Evolutionary conservation across 2,888 invertebrate species (phyloP), one percentile per base, ranked within the genome.

Genomic region (Notodonta ziczac): DNA sequence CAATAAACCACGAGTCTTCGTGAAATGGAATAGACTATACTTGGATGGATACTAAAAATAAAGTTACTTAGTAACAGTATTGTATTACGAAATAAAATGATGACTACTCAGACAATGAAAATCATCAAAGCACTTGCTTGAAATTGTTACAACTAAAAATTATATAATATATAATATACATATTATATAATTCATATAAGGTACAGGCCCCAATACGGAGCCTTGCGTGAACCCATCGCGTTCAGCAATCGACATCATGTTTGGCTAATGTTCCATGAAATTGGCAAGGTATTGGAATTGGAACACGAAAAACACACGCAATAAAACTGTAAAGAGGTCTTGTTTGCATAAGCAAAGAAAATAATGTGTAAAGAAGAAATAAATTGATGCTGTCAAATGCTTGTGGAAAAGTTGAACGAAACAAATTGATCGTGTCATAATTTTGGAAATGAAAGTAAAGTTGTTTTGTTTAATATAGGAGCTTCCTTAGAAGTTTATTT

Each of bases 211-310:
- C 35, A 62, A 57, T 57, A 58, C 62, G 57, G 46, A 44, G 24
- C 54, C 61, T 72, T 70, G 65, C 62, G 64, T 14, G 59, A 69
- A 65, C 62, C 63, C 63, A 70, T 65, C 51, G 52, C 55, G 57
- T 65, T 73, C 64, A 24, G 52, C 58, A 73, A 61, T 61, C 72
- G 60, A 74, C 77, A 74, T 76, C 24, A 68, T 76, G 77, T 71
- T 70, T 68, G 72, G 69, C 70, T 73, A 78, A 78, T 75, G 78
- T 78, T 65, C 69, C 79, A 77, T 78, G 78, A 78, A 78, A 78
- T 78, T 75, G 77, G 72, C 75, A 72, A 66, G 74, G 75, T 75
- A 78, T 77, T 69, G 73, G 65, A 74, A 73, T 71, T 71, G 72
- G 71, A 71, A 76, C 67, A 72, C 72, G 73, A 69, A 73, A 65